Evolutionary conservation across 1,140 invertebrate genomes (phyloP), one percentile per base, ranked within the genome.

Genomic region (Bombus picipes): DNA sequence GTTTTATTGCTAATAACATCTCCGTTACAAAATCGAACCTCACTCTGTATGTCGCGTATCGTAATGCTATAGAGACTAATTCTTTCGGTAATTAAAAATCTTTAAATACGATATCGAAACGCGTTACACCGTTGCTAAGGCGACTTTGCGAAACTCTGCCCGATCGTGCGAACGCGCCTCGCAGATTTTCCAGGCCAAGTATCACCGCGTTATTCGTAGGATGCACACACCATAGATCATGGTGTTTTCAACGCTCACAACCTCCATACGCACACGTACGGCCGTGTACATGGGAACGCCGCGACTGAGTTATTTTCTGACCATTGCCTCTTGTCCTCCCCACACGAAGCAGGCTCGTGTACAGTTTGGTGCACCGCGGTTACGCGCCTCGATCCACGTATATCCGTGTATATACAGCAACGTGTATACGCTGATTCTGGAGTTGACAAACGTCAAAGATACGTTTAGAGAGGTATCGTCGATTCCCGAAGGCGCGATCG

Each of bases 241-340:
- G 87, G 84, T 87, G 88, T 89, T 90, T 89, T 89, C 88, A 90
- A 79, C 81, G 73, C 82, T 73, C 78, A 70, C 68, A 73, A 66
- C 12, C 72, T 65, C 80, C 72, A 18, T 10, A 39, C 34, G 37
- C 72, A 41, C 57, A 71, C 62, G n/a, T n/a, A 79, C n/a, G 32
- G 25, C 37, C 18, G 83, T 57, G 71, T 72, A 89, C 87, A 88
- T 86, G 89, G 87, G 91, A 90, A 89, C 75, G 85, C 87, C 71
- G 25, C 86, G 81, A 87, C 87, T 89, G 81, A 91, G 89, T 91
- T 91, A 91, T 90, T 91, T 90, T 90, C 90, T 91, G 89, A 90
- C 87, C 90, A 85, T 90, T 86, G 87, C 82, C 81, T 90, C 88
- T 76, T 73, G 70, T 80, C 66, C 78, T 82, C 78, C 71, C 32